Evolutionary conservation across 2,113 vertebrate genomes (phyloP), one percentile per base, ranked within the genome.

Genomic region (Herpailurus yagouaroundi): DNA sequence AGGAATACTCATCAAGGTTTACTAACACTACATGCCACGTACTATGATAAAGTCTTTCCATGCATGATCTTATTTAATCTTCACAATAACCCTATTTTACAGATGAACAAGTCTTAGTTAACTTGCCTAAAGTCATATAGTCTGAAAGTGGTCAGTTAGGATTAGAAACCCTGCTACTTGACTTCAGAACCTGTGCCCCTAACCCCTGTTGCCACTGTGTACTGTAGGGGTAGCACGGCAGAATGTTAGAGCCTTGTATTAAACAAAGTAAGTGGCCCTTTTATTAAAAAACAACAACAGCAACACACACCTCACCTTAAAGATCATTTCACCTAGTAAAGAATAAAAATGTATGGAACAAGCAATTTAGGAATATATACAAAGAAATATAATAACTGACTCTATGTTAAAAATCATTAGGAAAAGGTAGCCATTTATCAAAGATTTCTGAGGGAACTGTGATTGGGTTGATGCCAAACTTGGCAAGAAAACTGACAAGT

Each of bases 251-350:
- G 10, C 21, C 33, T 8, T 31, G 29, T 14, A 19, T 19, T 41
- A 60, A 45, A 50, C 27, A 23, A 83, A 71, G 41, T 12, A 73
- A 31, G 92, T 50, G 89, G 25, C 36, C 88, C 38, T 57, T 86
- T n/a, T 55, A 66, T 84, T 81, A 27, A 74, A 27, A 74, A 38
- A 74, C 25, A 41, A 71, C 23, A 68, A 66, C 45, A 9, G 45
- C 45, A 14, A 52, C 52, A 57, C 55, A 73, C 88, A 69, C 10
- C 50, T 97, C 69, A 63, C 6, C 33, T 92, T 69, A 80, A 83
- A 50, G 48, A 87, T 48, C 33, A 94, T 69, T 95, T 93, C 60
- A 95, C 77, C 71, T 92, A 80, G 5, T 60, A 68, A 92, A 84
- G 74, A 38, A 55, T 87, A 27, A 96, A 68, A 93, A 83, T 57